Evolutionary conservation across 2,797 vertebrate species (phyloP), one percentile per base, ranked within the genome.

Genomic region (Lepilemur ruficaudatus): DNA sequence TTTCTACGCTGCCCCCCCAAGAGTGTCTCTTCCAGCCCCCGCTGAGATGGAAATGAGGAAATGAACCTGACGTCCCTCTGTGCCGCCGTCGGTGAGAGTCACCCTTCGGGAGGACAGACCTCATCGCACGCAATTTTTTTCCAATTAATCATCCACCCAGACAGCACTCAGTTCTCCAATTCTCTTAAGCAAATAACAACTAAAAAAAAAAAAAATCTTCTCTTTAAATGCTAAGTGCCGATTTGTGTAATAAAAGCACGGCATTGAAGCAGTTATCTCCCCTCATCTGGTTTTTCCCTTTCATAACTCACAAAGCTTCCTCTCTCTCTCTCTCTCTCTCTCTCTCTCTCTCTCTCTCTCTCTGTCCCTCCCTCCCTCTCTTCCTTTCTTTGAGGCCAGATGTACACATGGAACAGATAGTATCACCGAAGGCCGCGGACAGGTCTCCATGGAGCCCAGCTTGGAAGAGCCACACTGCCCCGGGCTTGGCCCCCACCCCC

Each of bases 111-210:
- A 96, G 65, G 32, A 93, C 43, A 30, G 78, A 52, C 61, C 70
- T 88, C 91, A 78, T 88, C 1, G 32, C 72, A 94, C 38, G 89
- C 82, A 75, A 93, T 94, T 80, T 86, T 50, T n/a, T 48, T 4
- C 82, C 89, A 85, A 91, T 98, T 97, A 94, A 94, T 97, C 97
- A 93, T 75, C 91, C 57, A 35, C 6, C 2, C 57, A 72, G 95
- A 96, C 95, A 93, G 93, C 91, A 50, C 96, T 61, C 15, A 0
- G 2, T 46, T 90, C 94, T 93, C 93, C 67, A 46, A 4, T 61
- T 91, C 95, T 95, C 88, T 96, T 92, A 95, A 92, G 91, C 90
- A 97, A 97, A 95, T 79, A 87, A 87, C 70, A 94, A 55, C 72
- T 30, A 13, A 63, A 50, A 46, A 52, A n/a, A 73, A 91, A 85